Evolutionary conservation across 1,140 invertebrate genomes (phyloP).

Genomic region (Holotrichia oblita): DNA sequence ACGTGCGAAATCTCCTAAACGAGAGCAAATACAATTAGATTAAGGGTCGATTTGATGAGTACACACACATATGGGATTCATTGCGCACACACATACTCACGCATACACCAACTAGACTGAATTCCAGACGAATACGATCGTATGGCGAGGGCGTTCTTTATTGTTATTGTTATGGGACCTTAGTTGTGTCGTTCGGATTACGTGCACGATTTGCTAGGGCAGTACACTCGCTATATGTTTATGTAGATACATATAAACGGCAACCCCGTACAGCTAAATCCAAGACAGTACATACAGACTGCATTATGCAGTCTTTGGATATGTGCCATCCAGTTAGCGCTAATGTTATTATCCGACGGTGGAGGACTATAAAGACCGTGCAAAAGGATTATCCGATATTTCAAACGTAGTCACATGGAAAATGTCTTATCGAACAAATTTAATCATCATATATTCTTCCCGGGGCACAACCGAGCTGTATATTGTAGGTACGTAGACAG

Average conservation of each 20-base stretch:
- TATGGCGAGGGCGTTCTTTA: constrained; percentile 7
- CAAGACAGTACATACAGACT: constrained; percentile 16
- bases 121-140: not conserved
- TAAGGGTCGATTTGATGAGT: not conserved
- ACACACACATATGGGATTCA: too few species aligned
- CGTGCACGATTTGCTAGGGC: constrained; percentile 19
- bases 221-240: not conserved
- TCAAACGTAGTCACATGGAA: constrained; percentile 37
- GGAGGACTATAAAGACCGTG: constrained; percentile 47
- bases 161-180: constrained; percentile 34
- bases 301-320: constrained; percentile 49
- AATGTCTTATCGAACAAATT: constrained; percentile 47
- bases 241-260: not conserved
- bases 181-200: constrained; percentile 25
- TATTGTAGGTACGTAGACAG: not conserved
- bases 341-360: constrained; percentile 48
- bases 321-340: constrained; percentile 46
- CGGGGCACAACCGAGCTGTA: not conserved
- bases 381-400: constrained; percentile 47
- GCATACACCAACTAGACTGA: not conserved
- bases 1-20: constrained; percentile 23
- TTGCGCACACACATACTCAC: too few species aligned
- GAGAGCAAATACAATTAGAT: constrained; percentile 24
- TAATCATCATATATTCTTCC: constrained; percentile 50
- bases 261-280: not conserved